Evolutionary conservation across 2,113 vertebrate genomes (phyloP), one percentile per base, ranked within the genome.

Genomic region (Dasyurus viverrinus): DNA sequence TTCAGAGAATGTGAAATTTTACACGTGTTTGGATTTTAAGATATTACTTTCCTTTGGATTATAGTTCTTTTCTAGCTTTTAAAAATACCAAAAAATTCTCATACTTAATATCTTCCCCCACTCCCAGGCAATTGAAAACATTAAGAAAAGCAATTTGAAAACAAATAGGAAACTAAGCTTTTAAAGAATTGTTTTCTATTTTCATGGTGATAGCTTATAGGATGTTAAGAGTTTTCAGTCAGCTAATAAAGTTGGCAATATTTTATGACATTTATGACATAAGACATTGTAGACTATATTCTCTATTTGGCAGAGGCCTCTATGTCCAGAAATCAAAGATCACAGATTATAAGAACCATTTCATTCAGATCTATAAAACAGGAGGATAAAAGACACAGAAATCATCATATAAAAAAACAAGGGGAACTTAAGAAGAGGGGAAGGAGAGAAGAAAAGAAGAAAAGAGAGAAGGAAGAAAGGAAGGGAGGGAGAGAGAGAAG

Each of bases 361-460:
- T 96, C 93, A 97, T 27, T 90, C 91, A 93, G 94, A n/a, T 97
- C 97, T 95, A 97, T 97, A 95, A 97, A 97, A 94, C 68, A 95
- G 90, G 12, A 76, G 46, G 89, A 47, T 30, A 95, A 91, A 68
- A 90, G 60, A 46, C 90, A 55, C 52, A 97, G 96, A 97, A 97
- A 98, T 96, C 96, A 94, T 95, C 91, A 96, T 94, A 97, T 97
- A 97, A 98, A 97, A 97, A 97, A 95, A 54, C 92, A 97, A 97
- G 97, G 96, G 96, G 95, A 97, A 97, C 95, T 95, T 97, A 97
- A 97, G 54, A 22, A 54, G 53, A 54, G 3, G 36, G 36, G n/a
- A 36, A 2, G 55, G 57, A 36, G 30, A 27, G 23, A 30, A 52
- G 9, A 10, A 30, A 60, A 36, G 57, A 60, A 22, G 22, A 54